phyloP scores from a whole-genome alignment of 2,113 vertebrate genomes.

The Eclectus roratus region DNA sequence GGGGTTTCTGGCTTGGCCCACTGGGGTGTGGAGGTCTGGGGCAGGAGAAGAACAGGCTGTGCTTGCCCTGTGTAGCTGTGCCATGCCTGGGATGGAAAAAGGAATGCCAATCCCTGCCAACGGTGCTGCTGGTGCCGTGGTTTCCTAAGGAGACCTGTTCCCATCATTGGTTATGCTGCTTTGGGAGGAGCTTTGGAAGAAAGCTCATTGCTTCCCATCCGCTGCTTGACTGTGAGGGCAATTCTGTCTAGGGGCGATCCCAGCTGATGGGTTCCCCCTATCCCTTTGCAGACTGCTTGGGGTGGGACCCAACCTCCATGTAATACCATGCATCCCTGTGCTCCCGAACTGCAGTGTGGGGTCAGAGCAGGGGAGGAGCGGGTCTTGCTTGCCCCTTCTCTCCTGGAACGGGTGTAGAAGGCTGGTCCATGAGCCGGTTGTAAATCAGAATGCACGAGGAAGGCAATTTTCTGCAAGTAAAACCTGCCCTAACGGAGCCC shows the following conservation, averaged over 20 bases:
- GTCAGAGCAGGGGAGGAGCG: neutral
- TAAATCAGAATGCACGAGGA: neutral
- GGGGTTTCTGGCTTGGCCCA: neutral
- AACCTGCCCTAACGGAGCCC: constrained; percentile 14
- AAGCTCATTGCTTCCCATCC: neutral
- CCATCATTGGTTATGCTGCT: neutral
- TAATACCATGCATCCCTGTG: accelerated
- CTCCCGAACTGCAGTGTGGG: neutral
- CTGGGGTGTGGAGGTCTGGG: neutral
- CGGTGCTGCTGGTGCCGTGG: accelerated
- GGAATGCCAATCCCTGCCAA: neutral
- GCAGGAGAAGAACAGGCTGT: neutral
- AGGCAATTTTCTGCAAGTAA: constrained; percentile 27
- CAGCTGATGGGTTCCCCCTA: accelerated
- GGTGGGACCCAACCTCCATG: neutral
- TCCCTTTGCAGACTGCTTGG: neutral
- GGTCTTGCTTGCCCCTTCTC: neutral
- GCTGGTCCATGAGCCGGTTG: neutral
- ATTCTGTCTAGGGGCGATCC: neutral
- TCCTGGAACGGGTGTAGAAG: neutral
- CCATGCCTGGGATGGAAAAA: neutral
- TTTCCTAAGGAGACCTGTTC: neutral
- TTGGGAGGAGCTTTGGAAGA: neutral
- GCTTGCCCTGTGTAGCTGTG: neutral
- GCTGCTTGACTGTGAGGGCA: neutral